phyloP scores from a whole-genome alignment of 2,797 vertebrate genomes.

The Poliocrania exsul region DNA sequence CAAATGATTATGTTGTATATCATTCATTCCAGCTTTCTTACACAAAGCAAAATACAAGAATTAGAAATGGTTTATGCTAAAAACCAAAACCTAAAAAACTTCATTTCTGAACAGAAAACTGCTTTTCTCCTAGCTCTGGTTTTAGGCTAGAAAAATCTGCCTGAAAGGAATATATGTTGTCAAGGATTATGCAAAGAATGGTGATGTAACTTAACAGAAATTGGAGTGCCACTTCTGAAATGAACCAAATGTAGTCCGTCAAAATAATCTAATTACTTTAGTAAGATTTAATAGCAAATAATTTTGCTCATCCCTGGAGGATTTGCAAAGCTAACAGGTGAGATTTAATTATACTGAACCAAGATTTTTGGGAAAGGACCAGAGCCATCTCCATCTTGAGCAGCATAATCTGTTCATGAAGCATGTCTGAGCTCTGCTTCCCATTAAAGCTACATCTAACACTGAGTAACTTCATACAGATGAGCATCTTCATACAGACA shows the following conservation, averaged over 20 bases:
- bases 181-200: constrained; percentile 27
- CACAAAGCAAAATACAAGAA: constrained; percentile 40
- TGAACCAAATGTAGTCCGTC: constrained; percentile 32
- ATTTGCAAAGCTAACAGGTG: not conserved
- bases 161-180: not conserved
- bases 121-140: not conserved
- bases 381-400: not conserved
- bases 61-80: constrained; percentile 49
- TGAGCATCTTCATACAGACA: not conserved
- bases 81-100: not conserved
- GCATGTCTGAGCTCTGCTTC: not conserved
- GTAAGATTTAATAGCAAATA: constrained; percentile 15
- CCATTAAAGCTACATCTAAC: not conserved
- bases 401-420: not conserved
- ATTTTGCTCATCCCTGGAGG: not conserved
- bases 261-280: constrained; percentile 33
- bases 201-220: not conserved
- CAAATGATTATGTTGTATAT: constrained; percentile 33
- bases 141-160: constrained; percentile 51
- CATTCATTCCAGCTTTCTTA: constrained; percentile 43
- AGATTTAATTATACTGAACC: not conserved
- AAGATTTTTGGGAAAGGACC: not conserved
- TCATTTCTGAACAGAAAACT: not conserved
- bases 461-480: not conserved
- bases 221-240: not conserved